phyloP scores from a whole-genome alignment of 2,797 vertebrate species.

The Rachycentron canadum region DNA sequence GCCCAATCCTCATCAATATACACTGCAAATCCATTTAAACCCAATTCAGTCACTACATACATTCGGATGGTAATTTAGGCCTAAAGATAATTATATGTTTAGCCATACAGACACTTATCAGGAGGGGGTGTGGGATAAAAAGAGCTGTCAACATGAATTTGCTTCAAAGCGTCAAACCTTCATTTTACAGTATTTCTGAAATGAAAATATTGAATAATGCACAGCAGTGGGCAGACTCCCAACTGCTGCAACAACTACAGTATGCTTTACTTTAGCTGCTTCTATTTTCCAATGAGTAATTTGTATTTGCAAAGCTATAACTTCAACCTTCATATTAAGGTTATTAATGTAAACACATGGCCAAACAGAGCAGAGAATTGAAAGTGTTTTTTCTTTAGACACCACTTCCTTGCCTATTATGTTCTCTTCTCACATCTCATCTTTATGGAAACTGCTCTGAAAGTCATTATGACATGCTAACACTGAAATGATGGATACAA shows the following conservation, averaged over 20 bases:
- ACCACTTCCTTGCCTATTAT: conserved; percentile 1
- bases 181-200: conserved; percentile 26
- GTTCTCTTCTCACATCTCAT: background rate
- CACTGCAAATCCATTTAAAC: conserved; percentile 36
- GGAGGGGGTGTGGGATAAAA: conserved; percentile 3
- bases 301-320: conserved; percentile 15
- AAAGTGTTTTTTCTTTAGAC: conserved; percentile 11
- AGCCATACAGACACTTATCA: conserved; percentile 25
- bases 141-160: conserved; percentile 49
- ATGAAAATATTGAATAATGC: conserved; percentile 46
- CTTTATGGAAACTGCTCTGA: conserved; percentile 1
- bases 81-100: conserved; percentile 62
- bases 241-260: background rate
- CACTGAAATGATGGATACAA: background rate
- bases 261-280: background rate
- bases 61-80: conserved; percentile 45
- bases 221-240: background rate
- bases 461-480: background rate
- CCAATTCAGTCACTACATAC: conserved; percentile 39
- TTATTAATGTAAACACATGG: conserved; percentile 15
- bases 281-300: conserved; percentile 18
- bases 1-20: conserved; percentile 48
- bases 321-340: conserved; percentile 17
- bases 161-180: conserved; percentile 26
- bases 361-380: background rate